Base-by-base conservation (phyloP, 2,797 vertebrate genomes). In the Alcedo quadribrachys region DNA sequence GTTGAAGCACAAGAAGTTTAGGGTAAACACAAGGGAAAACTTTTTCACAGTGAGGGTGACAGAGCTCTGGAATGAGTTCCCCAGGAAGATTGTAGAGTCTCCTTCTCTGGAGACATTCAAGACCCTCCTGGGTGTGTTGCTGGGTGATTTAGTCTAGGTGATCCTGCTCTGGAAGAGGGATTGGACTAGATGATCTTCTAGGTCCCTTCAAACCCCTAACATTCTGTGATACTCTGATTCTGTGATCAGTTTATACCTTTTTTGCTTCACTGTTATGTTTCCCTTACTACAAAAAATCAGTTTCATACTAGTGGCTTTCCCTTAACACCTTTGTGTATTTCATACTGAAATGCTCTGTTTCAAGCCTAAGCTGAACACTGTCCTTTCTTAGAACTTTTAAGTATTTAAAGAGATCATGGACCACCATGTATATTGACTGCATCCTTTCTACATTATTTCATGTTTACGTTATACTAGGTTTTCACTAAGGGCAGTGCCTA, bases 361-460 rank as follows among this genome's bases (percentile, higher is more conserved):
- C 40, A 65, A 48, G 7, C 2, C 16, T 46, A 70, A 70, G 11
- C 4, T 10, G 54, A 87, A 55, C 9, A 48, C 19, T 30, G 10
- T 60, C 12, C 6, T 81, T 69, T 25, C 14, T 14, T 18, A 43
- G 12, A 48, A 55, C 20, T 35, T 73, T 55, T 30, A 50, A 14
- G 4, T 55, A 40, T 65, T 69, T 67, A 10, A 61, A 67, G 82
- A 55, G 8, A 37, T 54, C 16, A 21, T 8, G 8, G 32, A 20
- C 2, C 4, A n/a, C 0, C 0, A 12, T 42, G 35, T 30, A 25
- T 45, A 32, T 24, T 45, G 9, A n/a, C 16, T 32, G 5, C 5
- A 46, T 35, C 11, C 20, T 66, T 62, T 62, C 43, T 54, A 66
- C 10, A 14, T 37, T 70, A 45, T 50, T 74, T 69, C 18, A 10